Evolutionary conservation across 2,888 invertebrate genomes (phyloP).

Genomic region (Terebella lapidaria): DNA sequence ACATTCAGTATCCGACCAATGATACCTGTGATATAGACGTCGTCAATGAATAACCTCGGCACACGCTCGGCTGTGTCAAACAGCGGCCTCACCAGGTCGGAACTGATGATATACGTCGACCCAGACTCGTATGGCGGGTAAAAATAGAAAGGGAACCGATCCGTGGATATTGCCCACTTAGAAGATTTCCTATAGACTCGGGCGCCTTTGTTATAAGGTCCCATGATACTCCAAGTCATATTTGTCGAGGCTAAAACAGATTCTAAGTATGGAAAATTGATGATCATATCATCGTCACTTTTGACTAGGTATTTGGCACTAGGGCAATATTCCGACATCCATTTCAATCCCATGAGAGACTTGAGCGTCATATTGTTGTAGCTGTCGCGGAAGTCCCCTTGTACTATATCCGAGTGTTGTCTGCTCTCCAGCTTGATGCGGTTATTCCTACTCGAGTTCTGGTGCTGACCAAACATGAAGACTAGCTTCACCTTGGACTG

Average conservation of each 20-base stretch:
- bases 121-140: constrained; percentile 28
- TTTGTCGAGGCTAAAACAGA: constrained; percentile 6
- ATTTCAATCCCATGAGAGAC: constrained; percentile 26
- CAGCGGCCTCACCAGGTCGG: constrained; percentile 19
- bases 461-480: constrained; percentile 24
- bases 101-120: constrained; percentile 23
- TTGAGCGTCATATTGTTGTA: constrained; percentile 28
- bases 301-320: constrained; percentile 22
- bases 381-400: constrained; percentile 23
- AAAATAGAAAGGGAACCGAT: constrained; percentile 19
- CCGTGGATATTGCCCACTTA: constrained; percentile 21
- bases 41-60: constrained; percentile 26
- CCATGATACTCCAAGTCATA: constrained; percentile 21
- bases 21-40: constrained; percentile 31
- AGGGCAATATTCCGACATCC: constrained; percentile 19
- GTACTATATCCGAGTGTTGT: constrained; percentile 20
- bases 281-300: constrained; percentile 29
- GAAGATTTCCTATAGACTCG: constrained; percentile 14
- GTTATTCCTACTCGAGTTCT: constrained; percentile 11
- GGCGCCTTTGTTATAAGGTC: constrained; percentile 21
- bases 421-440: constrained; percentile 11
- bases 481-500: constrained; percentile 12
- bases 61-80: constrained; percentile 22
- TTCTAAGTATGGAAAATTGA: constrained; percentile 24
- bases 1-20: constrained; percentile 23